Evolutionary conservation across 2,888 invertebrate genomes (phyloP), one percentile per base, ranked within the genome.

Genomic region (Drosophila ustulata): DNA sequence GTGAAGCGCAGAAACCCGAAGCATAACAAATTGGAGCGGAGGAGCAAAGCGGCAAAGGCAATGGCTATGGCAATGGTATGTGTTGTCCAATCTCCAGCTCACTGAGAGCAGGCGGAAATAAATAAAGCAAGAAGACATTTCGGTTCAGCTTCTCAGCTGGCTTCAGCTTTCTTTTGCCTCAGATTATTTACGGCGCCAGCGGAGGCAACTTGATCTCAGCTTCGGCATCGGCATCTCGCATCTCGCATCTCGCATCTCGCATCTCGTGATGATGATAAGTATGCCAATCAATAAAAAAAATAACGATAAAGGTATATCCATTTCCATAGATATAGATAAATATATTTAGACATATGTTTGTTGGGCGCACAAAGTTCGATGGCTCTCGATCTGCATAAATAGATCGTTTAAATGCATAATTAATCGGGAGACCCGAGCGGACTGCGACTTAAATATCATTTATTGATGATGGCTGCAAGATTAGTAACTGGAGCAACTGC

Each of bases 71-170:
- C 70, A 67, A 70, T 69, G 74, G 71, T 74, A 80, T 83, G 67
- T 71, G 75, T 77, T 83, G 68, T 71, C 52, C 80, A 68, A 75
- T 47, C 62, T 53, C 23, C 13, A n/a, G 11, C 28, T 34, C 34
- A n/a, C 34, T n/a, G 32, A 34, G 56, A 56, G 56, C 49, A 64
- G 80, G 64, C 88, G 88, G 85, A 83, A 88, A 85, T 82, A 78
- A 85, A 75, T 73, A 73, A 68, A 69, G 43, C 56, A 37, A 45
- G 49, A 37, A 26, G 59, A n/a, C 28, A 55, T 41, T 53, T 41
- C 6, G 39, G 41, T 23, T 53, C 30, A 30, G 30, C 34, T 34
- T 1, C 34, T 34, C 34, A 37, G 34, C 53, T 41, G 41, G 26
- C 41, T 53, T 71, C 70, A 82, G 71, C 82, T 82, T 82, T 82